Percentiles rank a stretch among this genome's conserved stretches.
phyloP scores from a whole-genome alignment of 1,140 invertebrate genomes.

The Ladona fulva region DNA sequence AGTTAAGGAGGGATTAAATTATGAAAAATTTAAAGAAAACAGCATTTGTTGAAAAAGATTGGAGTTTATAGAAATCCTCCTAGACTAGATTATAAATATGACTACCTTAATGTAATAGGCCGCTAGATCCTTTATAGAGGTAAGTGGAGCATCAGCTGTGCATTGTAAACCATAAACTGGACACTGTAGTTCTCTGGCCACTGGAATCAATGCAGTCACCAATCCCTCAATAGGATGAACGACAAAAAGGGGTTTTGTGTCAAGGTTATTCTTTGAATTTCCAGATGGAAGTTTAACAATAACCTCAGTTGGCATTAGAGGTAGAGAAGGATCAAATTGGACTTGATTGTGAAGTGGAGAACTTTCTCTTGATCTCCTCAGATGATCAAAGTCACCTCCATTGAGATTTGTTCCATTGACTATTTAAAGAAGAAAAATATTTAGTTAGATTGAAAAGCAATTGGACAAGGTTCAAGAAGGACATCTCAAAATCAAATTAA shows the following conservation, averaged over 20 bases:
- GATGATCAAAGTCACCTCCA: not conserved
- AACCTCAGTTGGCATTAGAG: slow-evolving; percentile 53
- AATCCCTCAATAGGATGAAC: slow-evolving; percentile 91
- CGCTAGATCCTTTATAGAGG: slow-evolving; percentile 64
- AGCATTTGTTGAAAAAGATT: no score
- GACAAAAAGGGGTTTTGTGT: slow-evolving; percentile 52
- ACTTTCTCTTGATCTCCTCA: not conserved
- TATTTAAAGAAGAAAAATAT: not conserved
- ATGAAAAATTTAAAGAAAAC: no score
- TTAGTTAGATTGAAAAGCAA: not conserved
- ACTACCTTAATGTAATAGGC: slow-evolving; percentile 60
- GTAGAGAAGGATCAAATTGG: slow-evolving; percentile 24
- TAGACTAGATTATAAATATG: no score
- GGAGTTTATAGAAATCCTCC: no score
- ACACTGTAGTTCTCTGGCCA: slow-evolving; percentile 58
- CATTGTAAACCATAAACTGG: slow-evolving; percentile 89
- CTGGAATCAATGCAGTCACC: slow-evolving; percentile 52
- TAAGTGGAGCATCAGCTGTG: slow-evolving; percentile 60
- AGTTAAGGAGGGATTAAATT: no score
- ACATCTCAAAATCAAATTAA: not conserved
- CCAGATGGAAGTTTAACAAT: slow-evolving; percentile 43
- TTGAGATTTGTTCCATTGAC: not conserved
- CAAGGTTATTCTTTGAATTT: slow-evolving; percentile 39
- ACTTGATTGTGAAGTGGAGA: not conserved
- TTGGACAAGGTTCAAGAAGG: not conserved